phyloP scores from a whole-genome alignment of 92 coral and sea anemone species.

The Porites lobata region DNA sequence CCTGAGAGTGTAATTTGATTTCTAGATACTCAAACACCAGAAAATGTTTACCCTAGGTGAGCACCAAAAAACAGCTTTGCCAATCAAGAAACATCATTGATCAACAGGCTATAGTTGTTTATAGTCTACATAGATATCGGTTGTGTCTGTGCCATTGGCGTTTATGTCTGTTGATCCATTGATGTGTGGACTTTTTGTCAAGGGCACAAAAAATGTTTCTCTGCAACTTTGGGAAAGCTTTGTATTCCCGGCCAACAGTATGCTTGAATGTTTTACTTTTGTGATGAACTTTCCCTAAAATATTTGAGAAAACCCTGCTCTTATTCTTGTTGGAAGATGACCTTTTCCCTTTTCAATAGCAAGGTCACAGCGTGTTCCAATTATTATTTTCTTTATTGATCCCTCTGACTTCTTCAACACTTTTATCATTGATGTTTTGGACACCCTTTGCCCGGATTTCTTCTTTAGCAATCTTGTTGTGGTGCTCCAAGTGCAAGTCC shows the following conservation, averaged over 20 bases:
- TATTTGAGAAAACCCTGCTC: not conserved
- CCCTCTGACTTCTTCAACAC: slow-evolving; percentile 27
- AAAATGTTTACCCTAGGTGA: not conserved
- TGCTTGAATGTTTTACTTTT: slow-evolving; percentile 37
- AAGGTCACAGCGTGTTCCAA: slow-evolving; percentile 33
- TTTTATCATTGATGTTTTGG: slow-evolving; percentile 1
- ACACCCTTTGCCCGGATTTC: slow-evolving; percentile 33
- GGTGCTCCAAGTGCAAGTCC: slow-evolving; percentile 52
- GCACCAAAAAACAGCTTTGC: not conserved
- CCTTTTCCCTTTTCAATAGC: slow-evolving; percentile 19
- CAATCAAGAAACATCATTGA: not conserved
- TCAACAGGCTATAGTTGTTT: not conserved
- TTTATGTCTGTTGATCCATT: not conserved
- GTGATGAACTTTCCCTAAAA: slow-evolving; percentile 28
- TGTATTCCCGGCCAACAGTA: slow-evolving; percentile 48
- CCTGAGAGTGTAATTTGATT: not conserved
- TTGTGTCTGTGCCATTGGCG: slow-evolving; percentile 4
- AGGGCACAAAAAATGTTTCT: not conserved
- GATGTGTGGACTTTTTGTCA: slow-evolving; percentile 7
- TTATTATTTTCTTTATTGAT: slow-evolving; percentile 38
- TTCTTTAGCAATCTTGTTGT: slow-evolving; percentile 28
- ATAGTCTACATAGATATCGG: not conserved
- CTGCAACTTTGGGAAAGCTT: slow-evolving; percentile 34
- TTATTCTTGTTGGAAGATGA: slow-evolving; percentile 31
- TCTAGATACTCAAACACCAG: not conserved